A percentile compares a stretch with the other conserved stretches of the same genome.
These are phyloP conservation scores for Holacanthus passer DNA, from an alignment of 2,113 vertebrate species.

Conservation along the genomic window DNA sequence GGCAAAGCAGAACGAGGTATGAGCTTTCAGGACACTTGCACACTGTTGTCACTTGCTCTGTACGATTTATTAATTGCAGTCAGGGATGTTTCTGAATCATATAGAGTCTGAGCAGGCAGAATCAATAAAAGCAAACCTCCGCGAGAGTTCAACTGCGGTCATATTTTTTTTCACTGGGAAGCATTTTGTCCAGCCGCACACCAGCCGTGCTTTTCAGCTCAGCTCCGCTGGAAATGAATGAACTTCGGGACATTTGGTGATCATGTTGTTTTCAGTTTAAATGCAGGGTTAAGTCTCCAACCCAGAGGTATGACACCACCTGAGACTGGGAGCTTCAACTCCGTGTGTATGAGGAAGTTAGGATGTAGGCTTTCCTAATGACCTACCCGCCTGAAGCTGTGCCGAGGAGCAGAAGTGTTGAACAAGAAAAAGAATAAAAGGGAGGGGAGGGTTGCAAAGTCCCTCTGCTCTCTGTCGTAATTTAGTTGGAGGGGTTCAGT, in stretches of 20 bases:
- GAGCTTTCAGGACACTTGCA: not conserved
- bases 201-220: not conserved
- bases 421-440: slow-evolving; percentile 54
- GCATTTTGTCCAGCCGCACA: not conserved
- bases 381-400: slow-evolving; percentile 29
- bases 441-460: slow-evolving; percentile 35
- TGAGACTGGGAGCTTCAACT: not conserved
- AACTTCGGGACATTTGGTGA: not conserved
- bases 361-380: slow-evolving; percentile 32
- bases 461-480: slow-evolving; percentile 64
- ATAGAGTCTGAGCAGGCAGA: not conserved
- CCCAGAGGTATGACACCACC: not conserved
- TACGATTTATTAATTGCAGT: slow-evolving; percentile 8
- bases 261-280: not conserved
- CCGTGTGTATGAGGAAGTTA: slow-evolving; percentile 1
- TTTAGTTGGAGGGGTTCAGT: slow-evolving; percentile 67
- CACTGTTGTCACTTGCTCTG: not conserved
- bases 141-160: not conserved
- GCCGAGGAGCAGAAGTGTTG: slow-evolving; percentile 26
- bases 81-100: not conserved
- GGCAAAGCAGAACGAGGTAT: not conserved
- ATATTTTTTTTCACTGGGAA: not conserved
- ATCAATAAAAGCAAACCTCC: slow-evolving; percentile 13
- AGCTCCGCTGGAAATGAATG: slow-evolving; percentile 5
- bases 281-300: not conserved